Evolutionary conservation across 2,113 vertebrate genomes (phyloP).

Genomic region (Nyctereutes procyonoides): DNA sequence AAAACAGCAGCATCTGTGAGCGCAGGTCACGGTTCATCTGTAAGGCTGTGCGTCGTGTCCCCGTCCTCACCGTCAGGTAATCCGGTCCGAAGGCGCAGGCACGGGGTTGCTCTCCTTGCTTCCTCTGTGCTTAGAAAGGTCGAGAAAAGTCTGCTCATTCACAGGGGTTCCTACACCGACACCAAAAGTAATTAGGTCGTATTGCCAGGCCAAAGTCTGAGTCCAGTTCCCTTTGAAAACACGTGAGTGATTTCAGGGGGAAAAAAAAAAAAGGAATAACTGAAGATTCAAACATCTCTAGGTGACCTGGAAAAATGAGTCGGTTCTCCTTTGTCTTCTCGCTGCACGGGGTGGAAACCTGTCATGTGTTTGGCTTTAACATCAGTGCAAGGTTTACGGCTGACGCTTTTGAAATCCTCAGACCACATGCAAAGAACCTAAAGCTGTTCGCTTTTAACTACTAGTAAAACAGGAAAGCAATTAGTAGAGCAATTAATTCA

Average conservation of each 20-base stretch:
- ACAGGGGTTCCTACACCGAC: conserved; percentile 47
- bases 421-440: conserved; percentile 56
- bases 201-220: conserved; percentile 33
- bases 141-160: background rate
- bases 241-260: background rate
- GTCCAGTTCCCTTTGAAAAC: background rate
- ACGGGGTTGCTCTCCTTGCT: background rate
- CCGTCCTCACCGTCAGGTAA: background rate
- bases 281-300: conserved; percentile 36
- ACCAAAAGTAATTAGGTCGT: conserved; percentile 41
- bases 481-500: conserved; percentile 67
- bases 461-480: conserved; percentile 60
- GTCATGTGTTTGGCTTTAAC: conserved; percentile 67
- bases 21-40: background rate
- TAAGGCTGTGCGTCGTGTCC: background rate
- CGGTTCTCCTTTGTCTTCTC: conserved; percentile 28
- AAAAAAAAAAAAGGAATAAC: background rate
- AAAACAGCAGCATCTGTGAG: conserved; percentile 19
- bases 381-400: conserved; percentile 49
- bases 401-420: conserved; percentile 63
- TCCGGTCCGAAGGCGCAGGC: background rate
- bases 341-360: conserved; percentile 32
- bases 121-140: conserved; percentile 4
- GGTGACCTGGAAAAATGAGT: background rate
- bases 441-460: conserved; percentile 62